Percentiles rank a stretch among this genome's conserved stretches.
Evolutionary conservation across 37 sponge, comb jelly and placozoan species (phyloP).

Genomic region (Axinella damicornis): DNA sequence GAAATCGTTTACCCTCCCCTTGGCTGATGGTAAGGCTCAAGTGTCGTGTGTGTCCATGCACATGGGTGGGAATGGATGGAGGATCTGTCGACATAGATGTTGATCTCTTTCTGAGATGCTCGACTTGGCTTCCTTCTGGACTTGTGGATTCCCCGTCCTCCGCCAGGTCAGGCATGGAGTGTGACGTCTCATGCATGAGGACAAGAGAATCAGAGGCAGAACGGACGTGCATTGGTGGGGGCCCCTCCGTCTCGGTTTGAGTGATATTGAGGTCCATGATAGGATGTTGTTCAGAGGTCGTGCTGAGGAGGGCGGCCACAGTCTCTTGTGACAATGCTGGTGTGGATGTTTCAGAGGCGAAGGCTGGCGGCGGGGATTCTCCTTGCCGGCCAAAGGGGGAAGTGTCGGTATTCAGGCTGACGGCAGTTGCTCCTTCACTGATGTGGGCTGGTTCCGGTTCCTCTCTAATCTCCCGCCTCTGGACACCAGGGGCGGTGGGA

Average conservation of each 20-base stretch:
- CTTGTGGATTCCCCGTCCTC: conserved; percentile 6
- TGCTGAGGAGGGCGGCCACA: too few species aligned
- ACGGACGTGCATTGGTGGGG: background rate
- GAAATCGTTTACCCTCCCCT: background rate
- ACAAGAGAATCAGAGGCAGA: conserved; percentile 22
- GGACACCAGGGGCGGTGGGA: conserved; percentile 20
- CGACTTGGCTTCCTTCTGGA: conserved; percentile 3
- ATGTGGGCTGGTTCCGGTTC: background rate
- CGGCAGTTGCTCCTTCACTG: background rate
- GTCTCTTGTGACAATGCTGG: background rate
- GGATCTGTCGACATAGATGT: too few species aligned
- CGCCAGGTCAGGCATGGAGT: conserved; percentile 35
- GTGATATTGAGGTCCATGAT: conserved; percentile 31
- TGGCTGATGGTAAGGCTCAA: conserved; percentile 9
- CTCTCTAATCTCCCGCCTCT: background rate
- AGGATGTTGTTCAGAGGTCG: background rate
- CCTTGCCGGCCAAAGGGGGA: background rate
- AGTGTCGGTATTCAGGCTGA: background rate
- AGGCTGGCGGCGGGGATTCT: background rate
- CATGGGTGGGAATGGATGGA: too few species aligned
- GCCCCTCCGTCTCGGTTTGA: background rate
- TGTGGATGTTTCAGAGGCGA: conserved; percentile 1
- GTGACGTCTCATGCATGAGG: conserved; percentile 15
- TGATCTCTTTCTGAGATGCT: too few species aligned
- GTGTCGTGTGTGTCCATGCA: conserved; percentile 39